Evolutionary conservation across 2,797 vertebrate genomes (phyloP).

Genomic region (Chelon labrosus): DNA sequence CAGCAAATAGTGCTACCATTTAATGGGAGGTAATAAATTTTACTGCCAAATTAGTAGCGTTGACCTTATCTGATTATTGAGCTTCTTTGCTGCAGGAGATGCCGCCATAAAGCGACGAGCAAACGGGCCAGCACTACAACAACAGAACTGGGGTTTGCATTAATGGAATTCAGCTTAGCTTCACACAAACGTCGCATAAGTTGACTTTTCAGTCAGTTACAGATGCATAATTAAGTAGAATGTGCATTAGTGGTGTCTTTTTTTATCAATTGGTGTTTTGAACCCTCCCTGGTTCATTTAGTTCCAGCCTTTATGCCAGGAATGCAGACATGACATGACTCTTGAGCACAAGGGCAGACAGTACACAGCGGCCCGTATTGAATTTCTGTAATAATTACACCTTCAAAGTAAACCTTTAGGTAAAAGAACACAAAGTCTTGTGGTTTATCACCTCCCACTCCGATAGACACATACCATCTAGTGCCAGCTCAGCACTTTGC

Average conservation of each 20-base stretch:
- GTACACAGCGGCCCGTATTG: not conserved
- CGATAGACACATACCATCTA: slow-evolving; percentile 6
- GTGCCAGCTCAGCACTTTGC: slow-evolving; percentile 37
- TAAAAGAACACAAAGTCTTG: slow-evolving; percentile 26
- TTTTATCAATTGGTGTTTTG: too few relatives aligned
- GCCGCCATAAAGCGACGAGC: not conserved
- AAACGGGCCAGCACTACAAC: not conserved
- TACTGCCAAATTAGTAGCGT: not conserved
- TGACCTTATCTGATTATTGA: slow-evolving; percentile 8
- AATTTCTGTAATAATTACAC: not conserved
- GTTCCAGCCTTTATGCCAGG: not conserved
- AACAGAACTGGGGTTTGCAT: not conserved
- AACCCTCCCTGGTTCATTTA: too few relatives aligned
- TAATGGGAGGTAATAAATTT: not conserved
- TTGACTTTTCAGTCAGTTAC: too few relatives aligned
- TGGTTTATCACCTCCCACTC: slow-evolving; percentile 33
- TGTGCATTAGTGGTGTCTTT: not conserved
- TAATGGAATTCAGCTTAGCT: not conserved
- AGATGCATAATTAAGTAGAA: not conserved
- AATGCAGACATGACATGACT: not conserved
- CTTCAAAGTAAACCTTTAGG: slow-evolving; percentile 19
- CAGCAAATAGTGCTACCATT: not conserved
- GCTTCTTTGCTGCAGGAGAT: not conserved
- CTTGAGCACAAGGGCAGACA: not conserved
- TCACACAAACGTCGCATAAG: too few relatives aligned